A percentile compares a stretch with the other conserved stretches of the same genome.
Evolutionary conservation across 2,113 vertebrate genomes (phyloP).

Genomic region (Thomomys bottae): DNA sequence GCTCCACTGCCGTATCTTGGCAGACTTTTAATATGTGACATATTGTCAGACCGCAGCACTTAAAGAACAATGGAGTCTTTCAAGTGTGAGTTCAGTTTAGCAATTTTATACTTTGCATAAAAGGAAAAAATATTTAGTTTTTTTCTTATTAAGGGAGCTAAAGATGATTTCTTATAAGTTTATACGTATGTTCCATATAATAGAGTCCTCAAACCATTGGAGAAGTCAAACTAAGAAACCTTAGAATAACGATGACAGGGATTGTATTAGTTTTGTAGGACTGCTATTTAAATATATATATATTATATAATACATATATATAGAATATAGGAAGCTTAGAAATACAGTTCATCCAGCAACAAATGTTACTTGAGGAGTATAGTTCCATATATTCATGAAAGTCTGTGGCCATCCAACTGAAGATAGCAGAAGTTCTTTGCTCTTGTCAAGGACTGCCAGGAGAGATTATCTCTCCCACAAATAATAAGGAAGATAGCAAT

Average conservation of each 20-base stretch:
- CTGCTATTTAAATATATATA: neutral
- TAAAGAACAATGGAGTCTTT: constrained; percentile 38
- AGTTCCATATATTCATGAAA: neutral
- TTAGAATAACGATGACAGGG: neutral
- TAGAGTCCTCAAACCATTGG: neutral
- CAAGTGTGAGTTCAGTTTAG: neutral
- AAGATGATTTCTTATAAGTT: neutral
- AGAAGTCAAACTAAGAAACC: neutral
- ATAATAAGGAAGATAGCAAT: neutral
- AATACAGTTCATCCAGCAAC: neutral
- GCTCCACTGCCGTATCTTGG: neutral
- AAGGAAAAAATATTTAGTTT: neutral
- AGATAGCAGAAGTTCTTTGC: neutral
- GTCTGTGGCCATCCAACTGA: neutral
- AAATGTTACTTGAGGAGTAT: neutral
- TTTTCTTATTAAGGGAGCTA: neutral
- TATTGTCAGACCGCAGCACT: constrained; percentile 19
- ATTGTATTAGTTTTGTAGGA: neutral
- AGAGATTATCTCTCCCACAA: neutral
- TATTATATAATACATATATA: too few species aligned
- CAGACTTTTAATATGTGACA: constrained; percentile 23
- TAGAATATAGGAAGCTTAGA: neutral
- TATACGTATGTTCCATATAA: neutral
- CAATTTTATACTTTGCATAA: neutral
- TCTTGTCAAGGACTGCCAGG: neutral